A percentile compares a stretch with the other conserved stretches of the same genome.
phyloP scores from a whole-genome alignment of 2,797 vertebrate species.

The Helarctos malayanus region DNA sequence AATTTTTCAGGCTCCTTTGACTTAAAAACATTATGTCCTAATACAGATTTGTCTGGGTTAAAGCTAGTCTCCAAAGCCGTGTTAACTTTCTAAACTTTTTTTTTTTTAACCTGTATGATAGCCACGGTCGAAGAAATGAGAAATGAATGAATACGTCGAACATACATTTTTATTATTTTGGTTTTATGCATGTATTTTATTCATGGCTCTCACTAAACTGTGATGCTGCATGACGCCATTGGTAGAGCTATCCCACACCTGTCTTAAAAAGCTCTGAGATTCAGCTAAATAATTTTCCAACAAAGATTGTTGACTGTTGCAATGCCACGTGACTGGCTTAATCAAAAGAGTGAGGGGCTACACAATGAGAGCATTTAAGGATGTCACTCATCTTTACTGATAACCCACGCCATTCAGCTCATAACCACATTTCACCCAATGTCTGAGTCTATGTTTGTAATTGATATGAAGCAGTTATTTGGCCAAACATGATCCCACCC shows the following conservation, averaged over 20 bases:
- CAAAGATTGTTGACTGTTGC: neutral
- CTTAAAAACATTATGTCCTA: neutral
- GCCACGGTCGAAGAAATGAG: neutral
- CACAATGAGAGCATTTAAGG: neutral
- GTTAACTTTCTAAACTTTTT: neutral
- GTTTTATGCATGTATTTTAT: neutral
- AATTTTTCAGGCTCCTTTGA: slow-evolving; percentile 2
- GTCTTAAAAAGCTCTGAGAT: slow-evolving; percentile 1
- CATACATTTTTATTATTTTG: neutral
- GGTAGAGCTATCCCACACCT: neutral
- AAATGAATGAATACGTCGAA: neutral
- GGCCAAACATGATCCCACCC: neutral
- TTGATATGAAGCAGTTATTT: slow-evolving; percentile 12
- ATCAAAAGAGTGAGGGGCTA: slow-evolving; percentile 35
- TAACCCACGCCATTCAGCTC: neutral
- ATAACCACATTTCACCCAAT: neutral
- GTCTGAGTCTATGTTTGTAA: slow-evolving; percentile 22
- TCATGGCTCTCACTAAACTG: neutral
- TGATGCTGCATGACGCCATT: neutral
- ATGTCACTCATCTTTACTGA: neutral
- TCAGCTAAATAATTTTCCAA: slow-evolving; percentile 68
- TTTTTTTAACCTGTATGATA: neutral
- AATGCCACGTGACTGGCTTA: neutral
- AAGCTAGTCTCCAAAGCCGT: neutral
- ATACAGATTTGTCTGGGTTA: neutral